phyloP scores from a whole-genome alignment of 2,113 vertebrate species.

The Zosterops lateralis region DNA sequence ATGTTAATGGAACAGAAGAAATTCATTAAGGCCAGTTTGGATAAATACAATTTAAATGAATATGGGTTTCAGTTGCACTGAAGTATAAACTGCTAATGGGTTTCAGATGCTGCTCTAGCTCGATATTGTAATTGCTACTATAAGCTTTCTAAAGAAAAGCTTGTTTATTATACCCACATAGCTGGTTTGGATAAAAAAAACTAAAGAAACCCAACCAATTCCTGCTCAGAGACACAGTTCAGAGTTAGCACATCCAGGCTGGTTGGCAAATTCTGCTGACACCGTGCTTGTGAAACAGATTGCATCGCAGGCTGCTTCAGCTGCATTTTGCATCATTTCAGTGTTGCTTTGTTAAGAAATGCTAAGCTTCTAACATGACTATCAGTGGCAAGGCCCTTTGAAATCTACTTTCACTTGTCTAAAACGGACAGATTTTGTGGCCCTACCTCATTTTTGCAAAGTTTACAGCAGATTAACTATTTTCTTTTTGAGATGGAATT shows the following conservation, averaged over 20 bases:
- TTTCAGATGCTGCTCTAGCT: constrained; percentile 69
- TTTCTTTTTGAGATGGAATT: not conserved
- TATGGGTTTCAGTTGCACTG: constrained; percentile 33
- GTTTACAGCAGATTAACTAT: not conserved
- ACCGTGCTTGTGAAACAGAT: constrained; percentile 57
- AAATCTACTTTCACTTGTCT: not conserved
- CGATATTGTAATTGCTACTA: constrained; percentile 38
- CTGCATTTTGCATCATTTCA: constrained; percentile 49
- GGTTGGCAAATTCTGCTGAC: constrained; percentile 63
- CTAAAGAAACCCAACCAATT: not conserved
- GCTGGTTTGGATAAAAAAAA: not conserved
- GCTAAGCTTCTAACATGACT: constrained; percentile 15
- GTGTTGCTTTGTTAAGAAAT: constrained; percentile 44
- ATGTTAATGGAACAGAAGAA: constrained; percentile 71
- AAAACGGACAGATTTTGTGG: not conserved
- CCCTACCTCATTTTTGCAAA: not conserved
- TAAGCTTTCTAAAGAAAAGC: constrained; percentile 11
- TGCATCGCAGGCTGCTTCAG: constrained; percentile 47
- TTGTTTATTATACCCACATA: constrained; percentile 32
- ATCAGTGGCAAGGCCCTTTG: constrained; percentile 50
- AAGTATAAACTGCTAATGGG: constrained; percentile 71
- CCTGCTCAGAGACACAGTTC: constrained; percentile 21
- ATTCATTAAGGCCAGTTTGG: constrained; percentile 68
- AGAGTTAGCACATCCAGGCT: constrained; percentile 47
- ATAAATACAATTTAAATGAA: constrained; percentile 21